Evolutionary conservation across 30 jellyfish, hydroid and myxozoan genomes (phyloP), one percentile per base, ranked within the genome.

Genomic region (Nemopilema nomurai): DNA sequence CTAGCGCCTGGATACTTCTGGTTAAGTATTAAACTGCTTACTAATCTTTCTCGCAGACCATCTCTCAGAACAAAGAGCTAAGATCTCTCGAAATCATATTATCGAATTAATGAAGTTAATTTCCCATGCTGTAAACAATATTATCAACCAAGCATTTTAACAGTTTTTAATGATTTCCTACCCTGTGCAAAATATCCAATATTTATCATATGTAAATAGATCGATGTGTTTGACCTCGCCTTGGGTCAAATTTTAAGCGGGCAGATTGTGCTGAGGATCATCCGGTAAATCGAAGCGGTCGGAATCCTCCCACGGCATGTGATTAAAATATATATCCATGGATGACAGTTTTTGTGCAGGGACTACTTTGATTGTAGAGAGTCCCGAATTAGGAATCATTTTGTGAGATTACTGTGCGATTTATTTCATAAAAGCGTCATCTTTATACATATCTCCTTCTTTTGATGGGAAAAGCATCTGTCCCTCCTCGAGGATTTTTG

Each of bases 361-460:
- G 20, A 22, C 33, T 21, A 1, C 25, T 73, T 67, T 24, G 3
- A 31, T 73, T 31, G 69, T 23, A 73, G 69, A 31, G 16, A 18
- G 19, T 17, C 23, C 52, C 70, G 83, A 18, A 49, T 49, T 73
- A 73, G 33, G 50, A 3, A 30, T 73, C 65, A 49, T 73, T 73
- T 33, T 19, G 1, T 24, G 41, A 73, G 83, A 73, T 73, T 73
- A 73, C n/a, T 28, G 31, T 51, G 69, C 69, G 83, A 73, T 73
- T 49, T 19, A 31, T n/a, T 1, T 21, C 4, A 73, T 41, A 28
- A 18, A 4, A 20, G 32, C 83, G 83, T 69, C 52, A 28, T 73
- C 69, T 18, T 49, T 7, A 41, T 7, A 51, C 50, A 73, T 7
- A 70, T 24, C 8, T 28, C 64, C 16, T 41, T 41, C 57, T 41